Percentiles rank a stretch among this genome's conserved stretches.
These are phyloP conservation scores for Peromyscus nudipes DNA, from an alignment of 2,797 vertebrate genomes.

Conservation along the genomic window DNA sequence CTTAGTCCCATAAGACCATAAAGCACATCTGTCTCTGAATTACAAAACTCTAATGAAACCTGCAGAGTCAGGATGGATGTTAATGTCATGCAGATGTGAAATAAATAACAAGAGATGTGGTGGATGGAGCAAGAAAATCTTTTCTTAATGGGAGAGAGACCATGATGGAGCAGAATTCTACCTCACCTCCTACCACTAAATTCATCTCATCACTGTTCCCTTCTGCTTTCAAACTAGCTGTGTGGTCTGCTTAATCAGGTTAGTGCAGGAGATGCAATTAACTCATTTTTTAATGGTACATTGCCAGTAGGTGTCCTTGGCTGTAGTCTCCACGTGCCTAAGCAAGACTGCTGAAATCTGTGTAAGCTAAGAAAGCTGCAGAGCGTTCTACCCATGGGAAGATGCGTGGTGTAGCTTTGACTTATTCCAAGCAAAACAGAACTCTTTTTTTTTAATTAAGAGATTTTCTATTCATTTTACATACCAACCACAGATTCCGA, in stretches of 20 bases:
- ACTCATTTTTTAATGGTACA: background rate
- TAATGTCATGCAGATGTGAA: conserved; percentile 53
- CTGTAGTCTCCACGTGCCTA: background rate
- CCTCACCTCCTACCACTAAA: background rate
- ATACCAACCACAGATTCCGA: too few species aligned
- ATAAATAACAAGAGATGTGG: background rate
- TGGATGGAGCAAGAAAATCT: background rate
- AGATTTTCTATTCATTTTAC: too few species aligned
- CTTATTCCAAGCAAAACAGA: background rate
- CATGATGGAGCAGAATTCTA: background rate
- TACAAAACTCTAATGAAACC: conserved; percentile 29
- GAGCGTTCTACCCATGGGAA: background rate
- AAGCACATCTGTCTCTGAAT: conserved; percentile 31
- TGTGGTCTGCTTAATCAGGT: background rate
- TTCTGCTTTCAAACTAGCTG: conserved; percentile 1
- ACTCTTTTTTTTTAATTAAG: too few species aligned
- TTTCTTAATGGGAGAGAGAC: conserved; percentile 13
- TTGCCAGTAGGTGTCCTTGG: background rate
- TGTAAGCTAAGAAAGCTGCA: background rate
- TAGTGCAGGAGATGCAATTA: conserved; percentile 23
- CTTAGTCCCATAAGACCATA: conserved; percentile 38
- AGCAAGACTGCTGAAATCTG: background rate
- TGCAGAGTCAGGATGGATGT: background rate
- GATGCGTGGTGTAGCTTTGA: background rate
- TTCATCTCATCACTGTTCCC: background rate